These are phyloP conservation scores for Bagarius yarrelli DNA, from an alignment of 2,113 vertebrate genomes.

Conservation along the genomic window DNA sequence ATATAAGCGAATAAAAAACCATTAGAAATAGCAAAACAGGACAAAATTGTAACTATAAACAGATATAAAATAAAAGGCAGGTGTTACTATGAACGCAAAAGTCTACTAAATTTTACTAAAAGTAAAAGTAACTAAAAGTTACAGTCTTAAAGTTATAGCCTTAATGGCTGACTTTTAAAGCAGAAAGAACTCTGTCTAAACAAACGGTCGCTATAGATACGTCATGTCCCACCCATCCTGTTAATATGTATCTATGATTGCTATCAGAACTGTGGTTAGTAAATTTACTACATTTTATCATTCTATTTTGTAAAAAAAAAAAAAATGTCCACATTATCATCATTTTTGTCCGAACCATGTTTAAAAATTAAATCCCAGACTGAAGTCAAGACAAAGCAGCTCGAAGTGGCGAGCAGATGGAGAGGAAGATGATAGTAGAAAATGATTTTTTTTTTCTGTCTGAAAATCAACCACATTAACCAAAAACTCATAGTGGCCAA, in stretches of 20 bases:
- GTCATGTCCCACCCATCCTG: background rate
- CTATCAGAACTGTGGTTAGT: background rate
- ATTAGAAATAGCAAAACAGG: too few species aligned
- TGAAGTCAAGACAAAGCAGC: background rate
- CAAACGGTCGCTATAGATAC: background rate
- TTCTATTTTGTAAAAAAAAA: background rate
- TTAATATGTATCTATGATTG: background rate
- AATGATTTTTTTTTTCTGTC: background rate
- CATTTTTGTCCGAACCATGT: background rate
- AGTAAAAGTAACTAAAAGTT: too few species aligned
- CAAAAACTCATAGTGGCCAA: background rate
- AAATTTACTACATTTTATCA: background rate
- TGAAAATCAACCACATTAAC: slow-evolving; percentile 17
- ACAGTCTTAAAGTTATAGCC: background rate
- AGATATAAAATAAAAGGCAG: background rate
- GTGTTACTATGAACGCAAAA: background rate
- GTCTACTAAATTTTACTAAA: background rate
- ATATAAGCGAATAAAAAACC: too few species aligned
- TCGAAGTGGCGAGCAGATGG: background rate
- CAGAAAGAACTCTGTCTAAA: background rate
- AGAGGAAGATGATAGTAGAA: background rate
- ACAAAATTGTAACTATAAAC: background rate
- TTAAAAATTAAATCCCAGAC: background rate
- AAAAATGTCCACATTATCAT: background rate
- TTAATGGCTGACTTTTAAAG: background rate